Evolutionary conservation across 2,113 vertebrate species (phyloP).

Genomic region (Chiloscyllium plagiosum): DNA sequence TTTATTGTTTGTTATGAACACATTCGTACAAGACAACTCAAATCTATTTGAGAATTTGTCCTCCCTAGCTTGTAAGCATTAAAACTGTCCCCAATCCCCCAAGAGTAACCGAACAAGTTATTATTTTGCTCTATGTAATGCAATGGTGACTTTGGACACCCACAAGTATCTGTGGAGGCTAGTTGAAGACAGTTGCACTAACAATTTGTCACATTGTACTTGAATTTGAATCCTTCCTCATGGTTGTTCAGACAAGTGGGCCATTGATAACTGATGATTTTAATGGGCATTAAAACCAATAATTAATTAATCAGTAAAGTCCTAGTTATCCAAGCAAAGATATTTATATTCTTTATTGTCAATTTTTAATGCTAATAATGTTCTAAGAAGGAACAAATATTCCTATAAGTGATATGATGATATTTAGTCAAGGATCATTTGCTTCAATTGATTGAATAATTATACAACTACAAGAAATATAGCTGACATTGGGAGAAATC

Average conservation of each 20-base stretch:
- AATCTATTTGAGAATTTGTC: conserved; percentile 1
- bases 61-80: not conserved
- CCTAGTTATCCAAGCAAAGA: conserved; percentile 3
- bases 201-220: not conserved
- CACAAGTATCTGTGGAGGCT: not conserved
- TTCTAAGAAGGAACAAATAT: not conserved
- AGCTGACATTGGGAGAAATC: conserved; percentile 21
- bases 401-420: conserved; percentile 34
- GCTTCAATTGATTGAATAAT: conserved; percentile 35
- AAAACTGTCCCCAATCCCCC: not conserved
- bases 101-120: not conserved
- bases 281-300: not conserved
- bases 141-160: not conserved
- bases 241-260: not conserved
- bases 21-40: not conserved
- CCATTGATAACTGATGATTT: conserved; percentile 3
- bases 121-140: not conserved
- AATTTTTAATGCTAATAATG: conserved; percentile 16
- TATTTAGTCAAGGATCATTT: conserved; percentile 38
- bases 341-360: conserved; percentile 3
- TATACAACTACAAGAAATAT: conserved; percentile 21
- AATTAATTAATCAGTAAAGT: conserved; percentile 27
- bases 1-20: not conserved
- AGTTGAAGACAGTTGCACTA: not conserved
- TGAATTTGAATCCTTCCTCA: not conserved